Percentiles rank a stretch among this genome's conserved stretches.
Conservation (phyloP, 2,888 invertebrate genomes). For the Drosophila anomelani region DNA sequence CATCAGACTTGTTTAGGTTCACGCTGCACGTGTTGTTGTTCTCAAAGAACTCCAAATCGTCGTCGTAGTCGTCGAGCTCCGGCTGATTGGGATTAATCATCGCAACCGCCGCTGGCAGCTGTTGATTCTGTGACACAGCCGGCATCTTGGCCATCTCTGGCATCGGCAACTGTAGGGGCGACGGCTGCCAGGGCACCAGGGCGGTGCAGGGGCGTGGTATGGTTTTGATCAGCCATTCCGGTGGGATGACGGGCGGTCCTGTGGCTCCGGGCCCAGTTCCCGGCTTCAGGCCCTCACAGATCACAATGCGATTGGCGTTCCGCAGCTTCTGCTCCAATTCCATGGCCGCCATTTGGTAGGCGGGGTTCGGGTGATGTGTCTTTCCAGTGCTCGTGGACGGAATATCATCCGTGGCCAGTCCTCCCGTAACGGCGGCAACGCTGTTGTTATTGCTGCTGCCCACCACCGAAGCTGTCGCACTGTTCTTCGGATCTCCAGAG, state of each 20-base stretch:
- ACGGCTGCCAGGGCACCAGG: conserved; percentile 92
- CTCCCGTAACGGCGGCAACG: conserved; percentile 57
- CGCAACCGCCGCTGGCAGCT: neutral
- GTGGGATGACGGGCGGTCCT: conserved; percentile 86
- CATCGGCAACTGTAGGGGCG: conserved; percentile 84
- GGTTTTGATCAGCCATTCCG: conserved; percentile 87
- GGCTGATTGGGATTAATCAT: conserved; percentile 9
- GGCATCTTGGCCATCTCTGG: conserved; percentile 26
- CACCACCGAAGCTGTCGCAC: conserved; percentile 28
- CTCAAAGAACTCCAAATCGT: conserved; percentile 77
- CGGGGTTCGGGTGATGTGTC: conserved; percentile 75
- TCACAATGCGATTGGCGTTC: conserved; percentile 86
- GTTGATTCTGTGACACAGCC: conserved; percentile 6
- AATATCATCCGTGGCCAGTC: conserved; percentile 68
- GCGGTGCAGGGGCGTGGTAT: conserved; percentile 90
- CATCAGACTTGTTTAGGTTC: conserved; percentile 84
- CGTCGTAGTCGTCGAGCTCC: conserved; percentile 75
- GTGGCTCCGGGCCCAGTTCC: conserved; percentile 83
- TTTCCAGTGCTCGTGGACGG: conserved; percentile 78
- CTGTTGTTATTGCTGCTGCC: conserved; percentile 46
- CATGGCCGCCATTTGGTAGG: conserved; percentile 82
- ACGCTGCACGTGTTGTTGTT: conserved; percentile 84
- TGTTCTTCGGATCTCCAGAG: conserved; percentile 83
- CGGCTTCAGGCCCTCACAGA: conserved; percentile 91
- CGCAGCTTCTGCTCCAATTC: conserved; percentile 84